Evolutionary conservation across 2,797 vertebrate species (phyloP), one percentile per base, ranked within the genome.

Genomic region (Cyprinodon diabolis): DNA sequence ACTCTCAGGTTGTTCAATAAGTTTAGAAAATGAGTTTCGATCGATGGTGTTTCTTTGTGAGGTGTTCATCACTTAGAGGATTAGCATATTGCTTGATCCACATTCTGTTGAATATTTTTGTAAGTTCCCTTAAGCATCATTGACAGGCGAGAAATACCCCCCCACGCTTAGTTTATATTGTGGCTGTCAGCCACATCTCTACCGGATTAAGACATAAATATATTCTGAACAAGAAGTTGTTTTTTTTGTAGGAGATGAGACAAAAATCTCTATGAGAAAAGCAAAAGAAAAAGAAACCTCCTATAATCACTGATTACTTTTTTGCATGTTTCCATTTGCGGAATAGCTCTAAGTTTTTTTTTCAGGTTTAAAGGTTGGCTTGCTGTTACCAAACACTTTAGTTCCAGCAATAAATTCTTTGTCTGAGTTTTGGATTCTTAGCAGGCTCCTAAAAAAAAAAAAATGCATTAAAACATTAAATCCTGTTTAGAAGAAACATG

Each of bases 81-180:
- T 89, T 79, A 84, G 71, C 80, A 78, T 84, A 85, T 69, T 85
- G 82, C 86, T 86, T 76, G 25, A 74, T 71, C 72, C 35, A 58
- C 78, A 79, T 74, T 82, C 80, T 81, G 13, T 74, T 54, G 74
- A 66, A 72, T 63, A 57, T 66, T 66, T 76, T 74, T 43, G 30
- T 76, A 76, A 83, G 68, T 78, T 79, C 69, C 49, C 51, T 68
- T 78, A 84, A 30, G 52, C 17, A 69, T 5, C 56, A 75, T 70
- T 51, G 49, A 65, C 21, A 78, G 60, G 62, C 40, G 43, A 1
- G 73, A 56, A 60, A 68, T 51, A 51, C 49, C 1, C 49, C 0
- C 25, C 25, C 25, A 2, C 13, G 76, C 15, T 12, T 10, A 82
- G 72, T 15, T 51, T 52, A 19, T 52, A 17, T 21, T 52, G 51